A percentile compares a stretch with the other conserved stretches of the same genome.
Evolutionary conservation across 30 jellyfish, hydroid and myxozoan genomes (phyloP).

Genomic region (Cassiopea xamachana): DNA sequence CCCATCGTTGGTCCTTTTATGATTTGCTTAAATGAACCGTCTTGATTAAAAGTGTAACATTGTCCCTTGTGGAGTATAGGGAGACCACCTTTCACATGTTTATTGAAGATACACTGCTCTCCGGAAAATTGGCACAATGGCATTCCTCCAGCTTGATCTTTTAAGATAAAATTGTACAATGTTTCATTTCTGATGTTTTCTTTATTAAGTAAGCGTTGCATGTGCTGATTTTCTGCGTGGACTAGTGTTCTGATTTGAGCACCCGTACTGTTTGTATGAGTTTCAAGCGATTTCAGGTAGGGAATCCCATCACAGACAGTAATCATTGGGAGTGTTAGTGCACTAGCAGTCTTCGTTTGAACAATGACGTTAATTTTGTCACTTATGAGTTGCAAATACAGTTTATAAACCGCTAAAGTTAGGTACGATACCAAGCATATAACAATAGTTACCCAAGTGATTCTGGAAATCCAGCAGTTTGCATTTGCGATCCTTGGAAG

Average conservation of each 20-base stretch:
- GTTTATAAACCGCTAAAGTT: neutral
- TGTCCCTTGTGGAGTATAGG: conserved; percentile 25
- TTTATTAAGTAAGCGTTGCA: neutral
- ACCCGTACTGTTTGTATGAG: neutral
- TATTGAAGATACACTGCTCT: conserved; percentile 1
- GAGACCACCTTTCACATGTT: neutral
- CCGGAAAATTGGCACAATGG: conserved; percentile 51
- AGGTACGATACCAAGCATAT: neutral
- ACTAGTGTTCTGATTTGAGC: neutral
- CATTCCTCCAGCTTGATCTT: conserved; percentile 4
- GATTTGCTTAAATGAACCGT: conserved; percentile 14
- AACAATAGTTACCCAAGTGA: conserved; percentile 4
- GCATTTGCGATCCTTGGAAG: conserved; percentile 19
- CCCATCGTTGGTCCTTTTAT: conserved; percentile 29
- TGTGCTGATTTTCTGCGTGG: conserved; percentile 3
- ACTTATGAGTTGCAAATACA: neutral
- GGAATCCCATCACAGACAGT: conserved; percentile 37
- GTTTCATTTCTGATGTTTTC: neutral
- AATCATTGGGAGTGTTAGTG: conserved; percentile 11
- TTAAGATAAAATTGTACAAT: neutral
- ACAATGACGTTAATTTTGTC: conserved; percentile 9
- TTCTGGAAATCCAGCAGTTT: conserved; percentile 1
- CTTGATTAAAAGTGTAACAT: conserved; percentile 27
- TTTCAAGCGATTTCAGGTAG: neutral
- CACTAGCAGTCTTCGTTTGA: neutral